Conservation (phyloP, 2,797 vertebrate species). For the Thalassophryne amazonica region DNA sequence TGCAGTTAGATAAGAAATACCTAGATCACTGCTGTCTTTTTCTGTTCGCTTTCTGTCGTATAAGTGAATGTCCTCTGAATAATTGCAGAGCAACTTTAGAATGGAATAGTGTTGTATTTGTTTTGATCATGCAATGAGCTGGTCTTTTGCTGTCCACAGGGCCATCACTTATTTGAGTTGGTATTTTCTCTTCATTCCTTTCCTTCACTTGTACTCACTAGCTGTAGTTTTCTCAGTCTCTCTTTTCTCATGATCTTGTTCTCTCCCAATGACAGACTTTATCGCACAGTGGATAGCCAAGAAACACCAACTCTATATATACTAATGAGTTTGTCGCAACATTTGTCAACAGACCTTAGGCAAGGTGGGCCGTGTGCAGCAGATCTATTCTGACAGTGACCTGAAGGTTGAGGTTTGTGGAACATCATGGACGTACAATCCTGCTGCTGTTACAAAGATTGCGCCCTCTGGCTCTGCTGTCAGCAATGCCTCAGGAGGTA, state of each 20-base stretch:
- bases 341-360: slow-evolving; percentile 88
- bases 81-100: slow-evolving; percentile 30
- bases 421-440: slow-evolving; percentile 98
- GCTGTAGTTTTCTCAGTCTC: slow-evolving; percentile 1
- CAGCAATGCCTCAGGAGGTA: slow-evolving; percentile 97
- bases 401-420: slow-evolving; percentile 99
- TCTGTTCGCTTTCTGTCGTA: slow-evolving; percentile 30
- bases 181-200: slow-evolving; percentile 18
- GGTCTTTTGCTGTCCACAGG: slow-evolving; percentile 16
- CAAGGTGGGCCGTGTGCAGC: slow-evolving; percentile 97
- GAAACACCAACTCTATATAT: slow-evolving; percentile 29
- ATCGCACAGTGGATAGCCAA: slow-evolving; percentile 20
- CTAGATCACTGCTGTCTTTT: no score
- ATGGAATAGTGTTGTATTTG: slow-evolving; percentile 27
- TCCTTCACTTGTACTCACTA: no score
- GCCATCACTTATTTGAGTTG: slow-evolving; percentile 14
- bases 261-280: slow-evolving; percentile 16
- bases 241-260: slow-evolving; percentile 13
- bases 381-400: slow-evolving; percentile 99
- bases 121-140: slow-evolving; percentile 17
- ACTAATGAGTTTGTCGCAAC: slow-evolving; percentile 51
- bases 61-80: slow-evolving; percentile 33
- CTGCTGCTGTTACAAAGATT: slow-evolving; percentile 96
- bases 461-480: slow-evolving; percentile 95
- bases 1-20: no score